A percentile compares a stretch with the other conserved stretches of the same genome.
phyloP scores from a whole-genome alignment of 2,797 vertebrate genomes.

The Loriculus beryllinus region DNA sequence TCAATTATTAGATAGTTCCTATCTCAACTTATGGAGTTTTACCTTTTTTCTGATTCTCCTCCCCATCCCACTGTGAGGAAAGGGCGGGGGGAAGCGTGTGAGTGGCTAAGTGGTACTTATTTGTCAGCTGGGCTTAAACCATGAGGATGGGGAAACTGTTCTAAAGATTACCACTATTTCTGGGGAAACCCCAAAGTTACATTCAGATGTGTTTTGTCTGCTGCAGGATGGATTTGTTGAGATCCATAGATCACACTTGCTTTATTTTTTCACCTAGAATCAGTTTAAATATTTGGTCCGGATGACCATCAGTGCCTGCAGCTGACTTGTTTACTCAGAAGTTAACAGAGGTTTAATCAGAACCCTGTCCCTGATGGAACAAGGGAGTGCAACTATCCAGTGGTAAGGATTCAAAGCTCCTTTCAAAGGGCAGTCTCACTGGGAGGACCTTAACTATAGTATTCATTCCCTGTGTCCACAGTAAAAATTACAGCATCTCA shows the following conservation, averaged over 20 bases:
- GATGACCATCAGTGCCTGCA: neutral
- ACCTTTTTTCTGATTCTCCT: neutral
- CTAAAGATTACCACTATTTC: neutral
- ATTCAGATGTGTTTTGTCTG: neutral
- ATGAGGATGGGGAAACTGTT: neutral
- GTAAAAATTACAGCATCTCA: neutral
- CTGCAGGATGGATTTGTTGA: neutral
- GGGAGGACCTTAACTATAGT: neutral
- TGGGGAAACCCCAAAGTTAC: neutral
- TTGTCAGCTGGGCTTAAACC: neutral
- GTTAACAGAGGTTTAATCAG: neutral
- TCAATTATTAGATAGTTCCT: neutral
- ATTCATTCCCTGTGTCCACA: neutral
- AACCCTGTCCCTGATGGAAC: neutral
- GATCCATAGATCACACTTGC: neutral
- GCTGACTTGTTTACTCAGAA: neutral
- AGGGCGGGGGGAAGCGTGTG: neutral
- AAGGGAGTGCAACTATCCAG: neutral
- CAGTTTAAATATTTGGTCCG: neutral
- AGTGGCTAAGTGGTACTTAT: neutral
- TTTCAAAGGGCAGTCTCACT: neutral
- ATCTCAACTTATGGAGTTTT: neutral
- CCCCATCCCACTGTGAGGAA: neutral
- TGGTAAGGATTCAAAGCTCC: neutral
- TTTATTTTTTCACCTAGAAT: neutral